Evolutionary conservation across 2,113 vertebrate genomes (phyloP), one percentile per base, ranked within the genome.

Genomic region (Mustela lutreola): DNA sequence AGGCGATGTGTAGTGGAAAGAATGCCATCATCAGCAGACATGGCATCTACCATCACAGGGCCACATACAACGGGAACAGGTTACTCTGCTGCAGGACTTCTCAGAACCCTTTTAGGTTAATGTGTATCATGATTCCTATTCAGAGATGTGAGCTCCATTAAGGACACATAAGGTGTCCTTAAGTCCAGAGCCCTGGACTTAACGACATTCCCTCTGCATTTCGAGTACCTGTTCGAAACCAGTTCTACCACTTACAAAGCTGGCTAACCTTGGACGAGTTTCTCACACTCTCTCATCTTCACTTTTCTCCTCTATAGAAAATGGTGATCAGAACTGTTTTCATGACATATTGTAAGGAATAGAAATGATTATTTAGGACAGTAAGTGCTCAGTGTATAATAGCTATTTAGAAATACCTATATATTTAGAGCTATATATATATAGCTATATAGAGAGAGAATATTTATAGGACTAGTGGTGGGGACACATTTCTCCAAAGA

Each of bases 381-480:
- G 62, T 67, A 89, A 95, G 50, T 84, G n/a, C 65, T 84, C 33
- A 79, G 89, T 84, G 67, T 78, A 84, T 56, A 67, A 86, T n/a
- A 89, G 71, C 21, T 79, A 11, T 89, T 90, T 91, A 48, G 45
- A 48, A 48, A 48, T 48, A 48, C 9, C 45, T 48, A 10, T 48
- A 48, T 11, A 48, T 48, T 48, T 48, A 48, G 45, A 48, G 45
- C 45, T 48, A 9, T 11, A 2, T 48, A 1, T 48, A 48, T 48
- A 11, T 48, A 48, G 45, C 45, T 48, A 48, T 48, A 48, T 48
- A 48, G 0, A 48, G 45, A 33, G 39, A 5, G 10, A 15, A 1
- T 16, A 63, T 12, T 42, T 12, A n/a, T 4, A 60, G 45, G 48
- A 81, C 22, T 58, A 58, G n/a, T 70, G 36, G 18, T 97, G 33